phyloP scores from a whole-genome alignment of 1,140 invertebrate genomes.

The Pseudomyrmex dendroicus region DNA sequence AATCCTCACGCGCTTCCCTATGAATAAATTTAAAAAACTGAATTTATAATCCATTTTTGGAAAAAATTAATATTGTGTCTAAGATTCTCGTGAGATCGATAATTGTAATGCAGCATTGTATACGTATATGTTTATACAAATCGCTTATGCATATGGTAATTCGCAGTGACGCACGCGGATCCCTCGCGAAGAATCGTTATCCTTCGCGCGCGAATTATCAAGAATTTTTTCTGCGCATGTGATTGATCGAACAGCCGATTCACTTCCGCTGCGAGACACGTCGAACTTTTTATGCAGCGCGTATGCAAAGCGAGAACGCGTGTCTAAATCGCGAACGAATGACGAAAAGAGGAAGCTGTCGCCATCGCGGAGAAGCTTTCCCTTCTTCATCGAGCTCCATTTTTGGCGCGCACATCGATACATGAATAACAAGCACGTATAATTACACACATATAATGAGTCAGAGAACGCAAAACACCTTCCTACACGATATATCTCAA shows the following conservation, averaged over 20 bases:
- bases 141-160: constrained; percentile 17
- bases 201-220: neutral
- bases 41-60: too few relatives aligned
- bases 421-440: constrained; percentile 17
- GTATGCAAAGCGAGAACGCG: constrained; percentile 25
- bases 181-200: constrained; percentile 19
- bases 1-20: too few relatives aligned
- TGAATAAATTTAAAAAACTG: too few relatives aligned
- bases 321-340: constrained; percentile 9
- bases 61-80: too few relatives aligned
- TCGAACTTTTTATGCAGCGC: constrained; percentile 33
- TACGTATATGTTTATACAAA: constrained; percentile 19
- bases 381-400: constrained; percentile 44
- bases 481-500: neutral
- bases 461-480: neutral
- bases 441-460: constrained; percentile 7
- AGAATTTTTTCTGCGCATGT: constrained; percentile 11
- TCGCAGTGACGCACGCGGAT: neutral
- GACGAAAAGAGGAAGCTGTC: constrained; percentile 34
- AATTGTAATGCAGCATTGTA: neutral
- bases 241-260: constrained; percentile 26
- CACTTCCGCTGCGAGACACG: constrained; percentile 13
- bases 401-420: constrained; percentile 3
- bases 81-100: too few relatives aligned
- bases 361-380: constrained; percentile 11